phyloP scores from a whole-genome alignment of 1,140 invertebrate species.

The Papilio aristodemus region DNA sequence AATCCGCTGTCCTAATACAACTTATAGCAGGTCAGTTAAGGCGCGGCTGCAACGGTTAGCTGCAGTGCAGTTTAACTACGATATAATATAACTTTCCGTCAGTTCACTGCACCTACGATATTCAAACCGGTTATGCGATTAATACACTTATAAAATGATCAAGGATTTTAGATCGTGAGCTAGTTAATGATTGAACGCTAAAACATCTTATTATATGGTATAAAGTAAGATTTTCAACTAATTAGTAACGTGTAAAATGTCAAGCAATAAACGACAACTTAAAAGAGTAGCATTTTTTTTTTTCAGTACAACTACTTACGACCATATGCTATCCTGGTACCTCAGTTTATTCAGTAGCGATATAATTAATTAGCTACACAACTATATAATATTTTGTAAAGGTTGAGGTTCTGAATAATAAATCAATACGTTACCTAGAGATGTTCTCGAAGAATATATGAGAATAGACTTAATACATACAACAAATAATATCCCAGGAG shows the following conservation, averaged over 20 bases:
- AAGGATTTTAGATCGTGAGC: background rate
- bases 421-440: background rate
- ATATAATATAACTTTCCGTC: constrained; percentile 12
- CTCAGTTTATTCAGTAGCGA: too few relatives aligned
- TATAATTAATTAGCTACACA: too few relatives aligned
- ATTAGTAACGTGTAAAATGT: background rate
- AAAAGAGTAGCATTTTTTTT: background rate
- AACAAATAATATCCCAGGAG: background rate
- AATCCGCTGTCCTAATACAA: constrained; percentile 10
- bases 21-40: constrained; percentile 11
- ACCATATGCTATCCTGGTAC: background rate
- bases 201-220: background rate
- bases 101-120: constrained; percentile 16
- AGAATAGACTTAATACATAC: background rate
- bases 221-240: background rate
- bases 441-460: background rate
- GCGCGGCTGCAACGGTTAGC: constrained; percentile 18
- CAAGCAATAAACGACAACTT: too few relatives aligned
- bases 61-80: constrained; percentile 24
- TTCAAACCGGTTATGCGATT: constrained; percentile 24
- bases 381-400: too few relatives aligned
- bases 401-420: background rate
- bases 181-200: background rate
- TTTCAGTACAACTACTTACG: background rate
- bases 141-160: background rate